Evolutionary conservation across 2,888 invertebrate species (phyloP).

Genomic region (Ennomos fuscantarius): DNA sequence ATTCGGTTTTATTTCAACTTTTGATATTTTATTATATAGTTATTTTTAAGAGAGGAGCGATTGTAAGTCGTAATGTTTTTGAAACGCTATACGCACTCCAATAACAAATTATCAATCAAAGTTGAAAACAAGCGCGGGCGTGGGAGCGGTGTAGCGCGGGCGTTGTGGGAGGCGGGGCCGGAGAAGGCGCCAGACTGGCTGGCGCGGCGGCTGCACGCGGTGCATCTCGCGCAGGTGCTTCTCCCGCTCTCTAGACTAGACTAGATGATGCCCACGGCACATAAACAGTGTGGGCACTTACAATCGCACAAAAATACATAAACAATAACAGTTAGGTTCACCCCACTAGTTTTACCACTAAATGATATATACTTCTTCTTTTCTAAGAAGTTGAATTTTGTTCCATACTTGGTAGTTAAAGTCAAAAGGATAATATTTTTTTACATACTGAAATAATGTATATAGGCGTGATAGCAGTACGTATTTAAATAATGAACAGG

Average conservation of each 20-base stretch:
- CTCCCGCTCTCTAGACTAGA: conserved; percentile 27
- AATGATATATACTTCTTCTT: no score
- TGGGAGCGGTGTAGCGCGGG: conserved; percentile 52
- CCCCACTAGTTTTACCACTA: no score
- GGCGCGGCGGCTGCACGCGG: conserved; percentile 72
- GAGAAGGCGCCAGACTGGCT: conserved; percentile 77
- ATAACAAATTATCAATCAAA: conserved; percentile 85
- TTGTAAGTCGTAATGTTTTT: conserved; percentile 53
- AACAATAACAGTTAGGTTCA: no score
- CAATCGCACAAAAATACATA: no score
- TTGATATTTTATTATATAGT: no score
- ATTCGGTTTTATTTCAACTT: no score
- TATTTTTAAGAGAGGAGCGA: conserved; percentile 1
- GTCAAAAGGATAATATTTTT: no score
- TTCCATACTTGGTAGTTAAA: no score
- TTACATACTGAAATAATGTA: no score
- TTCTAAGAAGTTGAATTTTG: no score
- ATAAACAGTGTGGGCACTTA: conserved; percentile 23
- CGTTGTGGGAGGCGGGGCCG: conserved; percentile 37
- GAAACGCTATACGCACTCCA: conserved; percentile 72
- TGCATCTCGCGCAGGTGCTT: conserved; percentile 76
- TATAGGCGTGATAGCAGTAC: no score
- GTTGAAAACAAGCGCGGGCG: conserved; percentile 81
- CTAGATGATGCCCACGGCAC: conserved; percentile 23
- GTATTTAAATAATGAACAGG: no score